Conservation (phyloP, 2,888 invertebrate genomes). For the Hydrotaea cyrtoneurina region DNA sequence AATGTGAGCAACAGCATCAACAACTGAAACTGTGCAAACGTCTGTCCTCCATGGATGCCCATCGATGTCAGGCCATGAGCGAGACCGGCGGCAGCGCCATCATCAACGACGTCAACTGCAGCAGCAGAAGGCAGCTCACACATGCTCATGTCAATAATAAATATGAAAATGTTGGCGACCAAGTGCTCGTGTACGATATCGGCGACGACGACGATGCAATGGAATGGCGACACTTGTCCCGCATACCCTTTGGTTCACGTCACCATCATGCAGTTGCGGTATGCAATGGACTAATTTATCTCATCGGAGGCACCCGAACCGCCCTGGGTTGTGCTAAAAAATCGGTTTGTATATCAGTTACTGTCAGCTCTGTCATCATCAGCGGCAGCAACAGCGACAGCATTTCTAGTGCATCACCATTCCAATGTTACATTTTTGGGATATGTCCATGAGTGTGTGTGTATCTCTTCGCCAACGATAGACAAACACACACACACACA, state of each 20-base stretch:
- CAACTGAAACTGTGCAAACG: constrained; percentile 60
- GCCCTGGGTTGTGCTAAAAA: constrained; percentile 67
- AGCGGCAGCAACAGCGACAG: neutral
- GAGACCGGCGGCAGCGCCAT: neutral
- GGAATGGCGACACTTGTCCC: constrained; percentile 86
- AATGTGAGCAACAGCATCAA: constrained; percentile 58
- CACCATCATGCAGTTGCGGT: constrained; percentile 86
- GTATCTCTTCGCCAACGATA: too few species aligned
- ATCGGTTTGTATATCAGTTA: constrained; percentile 65
- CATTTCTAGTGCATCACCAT: neutral
- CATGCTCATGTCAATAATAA: constrained; percentile 68
- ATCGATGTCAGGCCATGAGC: too few species aligned
- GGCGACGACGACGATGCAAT: constrained; percentile 80
- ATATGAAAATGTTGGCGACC: constrained; percentile 81
- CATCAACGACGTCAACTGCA: neutral
- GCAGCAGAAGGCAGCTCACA: constrained; percentile 1
- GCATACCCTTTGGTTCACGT: constrained; percentile 86
- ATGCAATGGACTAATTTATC: constrained; percentile 84
- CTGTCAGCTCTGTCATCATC: neutral
- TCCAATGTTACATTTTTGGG: neutral
- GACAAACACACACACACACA: too few species aligned
- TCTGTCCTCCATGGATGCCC: constrained; percentile 48
- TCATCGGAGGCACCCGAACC: constrained; percentile 83
- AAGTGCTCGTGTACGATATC: constrained; percentile 84
- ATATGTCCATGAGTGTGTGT: neutral